Conservation (phyloP, 2,113 vertebrate genomes). For the Gallinago paraguaiae region DNA sequence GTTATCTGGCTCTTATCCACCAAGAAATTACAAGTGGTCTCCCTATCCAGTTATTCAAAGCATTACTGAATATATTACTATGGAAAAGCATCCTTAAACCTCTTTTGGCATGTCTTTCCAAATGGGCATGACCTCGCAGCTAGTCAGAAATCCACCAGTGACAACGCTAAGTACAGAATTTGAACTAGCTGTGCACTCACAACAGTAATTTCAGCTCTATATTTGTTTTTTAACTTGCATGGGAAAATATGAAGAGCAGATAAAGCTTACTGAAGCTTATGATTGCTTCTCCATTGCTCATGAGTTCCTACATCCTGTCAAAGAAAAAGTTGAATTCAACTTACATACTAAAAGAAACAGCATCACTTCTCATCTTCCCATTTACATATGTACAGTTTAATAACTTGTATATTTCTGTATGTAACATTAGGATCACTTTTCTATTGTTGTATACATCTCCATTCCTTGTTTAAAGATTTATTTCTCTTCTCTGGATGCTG, state of each 20-base stretch:
- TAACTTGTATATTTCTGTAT: neutral
- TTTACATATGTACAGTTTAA: neutral
- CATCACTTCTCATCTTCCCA: neutral
- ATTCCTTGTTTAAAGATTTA: neutral
- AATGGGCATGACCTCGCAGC: neutral
- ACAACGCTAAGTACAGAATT: neutral
- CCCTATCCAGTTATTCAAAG: neutral
- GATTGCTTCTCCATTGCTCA: neutral
- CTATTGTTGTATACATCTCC: neutral
- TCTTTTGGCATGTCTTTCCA: neutral
- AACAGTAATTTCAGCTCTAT: neutral
- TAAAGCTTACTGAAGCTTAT: neutral
- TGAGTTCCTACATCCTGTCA: neutral
- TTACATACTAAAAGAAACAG: neutral
- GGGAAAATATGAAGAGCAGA: neutral
- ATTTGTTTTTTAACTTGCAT: neutral
- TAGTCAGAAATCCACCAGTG: neutral
- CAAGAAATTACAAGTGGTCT: neutral
- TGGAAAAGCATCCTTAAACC: neutral
- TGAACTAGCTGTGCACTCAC: neutral
- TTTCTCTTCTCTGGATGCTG: neutral
- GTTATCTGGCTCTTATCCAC: neutral
- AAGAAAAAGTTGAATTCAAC: neutral
- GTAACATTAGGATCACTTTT: neutral
- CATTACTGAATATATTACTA: neutral